Evolutionary conservation across 92 coral and sea anemone species (phyloP), one percentile per base, ranked within the genome.

Genomic region (Metridium senile): DNA sequence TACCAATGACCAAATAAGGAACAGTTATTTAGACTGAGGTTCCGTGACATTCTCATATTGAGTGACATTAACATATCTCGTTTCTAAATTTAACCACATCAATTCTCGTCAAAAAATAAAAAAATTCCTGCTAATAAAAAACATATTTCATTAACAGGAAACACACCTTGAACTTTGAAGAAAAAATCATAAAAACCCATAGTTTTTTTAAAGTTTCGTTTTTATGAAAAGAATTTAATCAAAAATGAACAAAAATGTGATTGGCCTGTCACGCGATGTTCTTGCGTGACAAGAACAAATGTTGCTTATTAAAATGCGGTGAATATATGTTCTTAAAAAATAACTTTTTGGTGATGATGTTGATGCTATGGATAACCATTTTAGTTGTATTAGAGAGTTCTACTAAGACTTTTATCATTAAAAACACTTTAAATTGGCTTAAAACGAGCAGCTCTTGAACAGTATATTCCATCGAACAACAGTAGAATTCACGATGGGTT

Each of bases 381-480:
- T 57, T 73, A 39, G 67, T 57, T 47, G 19, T 34, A 34, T 31
- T 73, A 1, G 33, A 57, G 19, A 20, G 20, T 6, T 25, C 26
- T 58, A 58, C 34, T 57, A 57, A 33, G 26, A n/a, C 32, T 33
- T 17, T 19, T 17, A 22, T 56, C 46, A 21, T 58, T 58, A 52
- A 26, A 13, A 58, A 11, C 10, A 17, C 9, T 18, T 22, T 7
- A 30, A 20, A 26, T 33, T 0, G 8, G 9, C 22, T 58, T 29
- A 31, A n/a, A 3, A 31, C 56, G 53, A 57, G 27, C 33, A 25
- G 57, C 31, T 34, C 11, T 58, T 1, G 49, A 73, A 73, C 78
- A 73, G 78, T n/a, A 25, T n/a, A 57, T 73, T 58, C 32, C 16
- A 27, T 35, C 11, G 33, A 16, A 56, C 22, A 27, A 17, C n/a